Percentiles rank a stretch among this genome's conserved stretches.
Evolutionary conservation across 2,797 vertebrate species (phyloP).

Genomic region (Crax fasciolata): DNA sequence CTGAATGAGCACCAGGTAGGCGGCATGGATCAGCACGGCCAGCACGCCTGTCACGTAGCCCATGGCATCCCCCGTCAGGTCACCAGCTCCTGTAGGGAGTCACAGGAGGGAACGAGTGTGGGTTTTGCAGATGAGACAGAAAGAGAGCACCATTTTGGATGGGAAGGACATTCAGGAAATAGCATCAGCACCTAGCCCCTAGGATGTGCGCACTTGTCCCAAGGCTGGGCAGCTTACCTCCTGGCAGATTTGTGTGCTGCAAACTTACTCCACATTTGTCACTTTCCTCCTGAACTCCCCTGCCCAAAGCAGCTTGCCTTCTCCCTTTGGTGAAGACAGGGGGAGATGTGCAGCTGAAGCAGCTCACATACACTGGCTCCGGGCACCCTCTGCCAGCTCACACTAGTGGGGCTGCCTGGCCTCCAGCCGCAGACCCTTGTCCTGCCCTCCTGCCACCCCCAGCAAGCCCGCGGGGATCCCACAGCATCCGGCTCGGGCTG

Average conservation of each 20-base stretch:
- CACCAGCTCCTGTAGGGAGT: conserved; percentile 90
- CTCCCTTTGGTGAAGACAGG: neutral
- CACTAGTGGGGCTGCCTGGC: accelerated
- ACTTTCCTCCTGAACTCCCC: neutral
- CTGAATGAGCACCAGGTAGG: conserved; percentile 97
- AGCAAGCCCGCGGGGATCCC: neutral
- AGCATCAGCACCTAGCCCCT: neutral
- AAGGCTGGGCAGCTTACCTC: neutral
- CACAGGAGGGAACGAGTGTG: conserved; percentile 12
- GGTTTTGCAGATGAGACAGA: neutral
- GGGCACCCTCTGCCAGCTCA: neutral
- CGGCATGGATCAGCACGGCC: conserved; percentile 94
- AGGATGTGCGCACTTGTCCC: neutral
- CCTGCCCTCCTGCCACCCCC: neutral
- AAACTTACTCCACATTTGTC: neutral
- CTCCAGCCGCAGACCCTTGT: neutral
- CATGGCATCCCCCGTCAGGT: conserved; percentile 93
- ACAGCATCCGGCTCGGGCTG: neutral
- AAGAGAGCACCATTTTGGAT: neutral
- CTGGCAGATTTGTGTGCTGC: neutral
- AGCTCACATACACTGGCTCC: accelerated
- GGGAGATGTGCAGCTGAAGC: neutral
- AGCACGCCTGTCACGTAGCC: conserved; percentile 94
- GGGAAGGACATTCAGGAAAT: neutral
- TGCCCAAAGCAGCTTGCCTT: neutral